phyloP scores from a whole-genome alignment of 2,797 vertebrate genomes.

The Diplodus sargus region DNA sequence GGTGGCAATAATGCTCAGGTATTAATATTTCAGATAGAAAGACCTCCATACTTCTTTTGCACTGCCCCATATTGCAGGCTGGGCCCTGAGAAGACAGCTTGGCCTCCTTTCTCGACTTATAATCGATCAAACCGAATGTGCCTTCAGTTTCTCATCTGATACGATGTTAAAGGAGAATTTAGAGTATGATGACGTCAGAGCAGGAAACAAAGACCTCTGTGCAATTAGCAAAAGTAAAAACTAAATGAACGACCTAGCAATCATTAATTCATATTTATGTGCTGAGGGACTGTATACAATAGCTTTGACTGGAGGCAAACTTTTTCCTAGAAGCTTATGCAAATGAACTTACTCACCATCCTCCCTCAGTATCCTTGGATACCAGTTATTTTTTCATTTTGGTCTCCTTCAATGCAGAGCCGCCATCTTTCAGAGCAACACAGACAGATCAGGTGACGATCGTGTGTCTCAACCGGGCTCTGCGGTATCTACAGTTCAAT shows the following conservation, averaged over 20 bases:
- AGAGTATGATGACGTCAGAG: constrained; percentile 6
- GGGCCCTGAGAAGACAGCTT: constrained; percentile 1
- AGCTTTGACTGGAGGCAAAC: constrained; percentile 54
- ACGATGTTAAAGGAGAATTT: constrained; percentile 5
- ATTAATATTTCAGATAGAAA: constrained; percentile 79
- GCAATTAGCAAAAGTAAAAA: constrained; percentile 6
- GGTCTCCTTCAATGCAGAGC: constrained; percentile 51
- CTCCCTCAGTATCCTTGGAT: constrained; percentile 71
- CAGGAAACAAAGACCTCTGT: constrained; percentile 18
- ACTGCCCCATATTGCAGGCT: not conserved
- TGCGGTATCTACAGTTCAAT: constrained; percentile 46
- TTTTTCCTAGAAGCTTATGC: constrained; percentile 65
- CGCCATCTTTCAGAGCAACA: constrained; percentile 39
- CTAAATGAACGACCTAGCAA: constrained; percentile 28
- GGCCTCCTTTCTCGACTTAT: constrained; percentile 4
- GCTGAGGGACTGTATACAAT: constrained; percentile 28
- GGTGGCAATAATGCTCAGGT: constrained; percentile 61
- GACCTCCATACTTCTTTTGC: constrained; percentile 15
- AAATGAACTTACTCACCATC: constrained; percentile 67
- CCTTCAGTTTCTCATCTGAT: constrained; percentile 9
- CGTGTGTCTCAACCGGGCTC: constrained; percentile 50
- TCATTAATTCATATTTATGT: constrained; percentile 32
- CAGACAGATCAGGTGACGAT: constrained; percentile 57
- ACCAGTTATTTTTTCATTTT: constrained; percentile 64
- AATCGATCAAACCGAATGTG: constrained; percentile 14